Evolutionary conservation across 2,113 vertebrate genomes (phyloP).

Genomic region (Glareola pratincola): DNA sequence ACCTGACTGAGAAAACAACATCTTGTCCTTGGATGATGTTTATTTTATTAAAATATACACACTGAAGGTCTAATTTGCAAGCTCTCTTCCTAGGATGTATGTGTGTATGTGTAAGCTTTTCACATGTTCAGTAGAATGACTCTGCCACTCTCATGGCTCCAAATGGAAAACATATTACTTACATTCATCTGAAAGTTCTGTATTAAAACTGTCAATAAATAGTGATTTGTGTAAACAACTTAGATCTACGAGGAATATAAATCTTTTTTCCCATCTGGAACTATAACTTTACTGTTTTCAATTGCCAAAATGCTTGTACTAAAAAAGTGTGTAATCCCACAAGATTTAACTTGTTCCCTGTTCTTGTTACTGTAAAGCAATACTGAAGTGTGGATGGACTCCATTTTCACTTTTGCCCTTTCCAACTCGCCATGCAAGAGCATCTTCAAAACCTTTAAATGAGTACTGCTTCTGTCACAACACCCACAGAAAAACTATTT

Average conservation of each 20-base stretch:
- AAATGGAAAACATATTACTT: not conserved
- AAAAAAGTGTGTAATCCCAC: not conserved
- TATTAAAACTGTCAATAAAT: conserved; percentile 13
- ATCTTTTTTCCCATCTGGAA: not conserved
- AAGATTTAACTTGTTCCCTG: not conserved
- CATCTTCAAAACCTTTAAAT: not conserved
- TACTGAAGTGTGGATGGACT: not conserved
- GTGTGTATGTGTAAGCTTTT: not conserved
- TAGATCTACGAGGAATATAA: not conserved
- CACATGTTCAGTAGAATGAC: not conserved
- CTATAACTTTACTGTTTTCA: not conserved
- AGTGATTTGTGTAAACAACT: not conserved
- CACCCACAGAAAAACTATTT: not conserved
- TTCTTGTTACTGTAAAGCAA: conserved; percentile 4
- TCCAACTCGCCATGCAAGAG: not conserved
- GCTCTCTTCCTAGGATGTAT: not conserved
- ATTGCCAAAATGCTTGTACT: not conserved
- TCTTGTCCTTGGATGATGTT: conserved; percentile 51
- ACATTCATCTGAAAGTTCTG: not conserved
- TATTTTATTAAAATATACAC: conserved; percentile 25
- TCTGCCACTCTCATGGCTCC: not conserved
- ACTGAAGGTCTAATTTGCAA: conserved; percentile 34
- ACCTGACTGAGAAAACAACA: conserved; percentile 59
- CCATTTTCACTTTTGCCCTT: not conserved
- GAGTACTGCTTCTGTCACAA: not conserved